These are phyloP conservation scores for Salvelinus sp. DNA, from an alignment of 2,113 vertebrate genomes.

Conservation along the genomic window DNA sequence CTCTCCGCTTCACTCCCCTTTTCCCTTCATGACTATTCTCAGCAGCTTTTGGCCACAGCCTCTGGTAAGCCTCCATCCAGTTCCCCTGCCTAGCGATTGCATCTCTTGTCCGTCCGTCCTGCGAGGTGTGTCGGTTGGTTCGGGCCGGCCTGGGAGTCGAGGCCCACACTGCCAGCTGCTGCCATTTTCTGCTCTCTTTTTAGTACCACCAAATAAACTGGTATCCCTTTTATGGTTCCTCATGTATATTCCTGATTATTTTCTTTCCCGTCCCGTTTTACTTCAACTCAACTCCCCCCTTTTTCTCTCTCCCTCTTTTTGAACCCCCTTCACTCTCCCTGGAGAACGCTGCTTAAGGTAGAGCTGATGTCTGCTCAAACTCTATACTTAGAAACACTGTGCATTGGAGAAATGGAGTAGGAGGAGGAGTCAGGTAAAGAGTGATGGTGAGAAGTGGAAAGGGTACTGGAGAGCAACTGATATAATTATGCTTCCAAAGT, in stretches of 20 bases:
- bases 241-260: slow-evolving; percentile 62
- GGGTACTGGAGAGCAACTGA: slow-evolving; percentile 43
- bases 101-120: slow-evolving; percentile 67
- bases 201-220: slow-evolving; percentile 95
- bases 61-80: slow-evolving; percentile 83
- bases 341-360: slow-evolving; percentile 76
- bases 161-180: slow-evolving; percentile 81
- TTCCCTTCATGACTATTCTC: slow-evolving; percentile 63
- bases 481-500: slow-evolving; percentile 9
- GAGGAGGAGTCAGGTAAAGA: slow-evolving; percentile 12
- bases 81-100: slow-evolving; percentile 85
- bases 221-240: slow-evolving; percentile 73
- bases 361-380: slow-evolving; percentile 73
- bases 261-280: slow-evolving; percentile 41
- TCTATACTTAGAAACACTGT: slow-evolving; percentile 83
- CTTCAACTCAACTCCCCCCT: slow-evolving; percentile 51
- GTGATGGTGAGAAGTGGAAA: slow-evolving; percentile 48
- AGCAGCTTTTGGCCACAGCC: slow-evolving; percentile 84
- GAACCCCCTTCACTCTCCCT: slow-evolving; percentile 48
- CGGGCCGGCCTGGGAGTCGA: slow-evolving; percentile 58
- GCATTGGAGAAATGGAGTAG: slow-evolving; percentile 40
- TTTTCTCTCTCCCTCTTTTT: slow-evolving; percentile 52
- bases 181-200: slow-evolving; percentile 84
- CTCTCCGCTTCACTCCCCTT: slow-evolving; percentile 15
- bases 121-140: slow-evolving; percentile 44